phyloP scores from a whole-genome alignment of 2,888 invertebrate species.

The Hoplodrina blanda region DNA sequence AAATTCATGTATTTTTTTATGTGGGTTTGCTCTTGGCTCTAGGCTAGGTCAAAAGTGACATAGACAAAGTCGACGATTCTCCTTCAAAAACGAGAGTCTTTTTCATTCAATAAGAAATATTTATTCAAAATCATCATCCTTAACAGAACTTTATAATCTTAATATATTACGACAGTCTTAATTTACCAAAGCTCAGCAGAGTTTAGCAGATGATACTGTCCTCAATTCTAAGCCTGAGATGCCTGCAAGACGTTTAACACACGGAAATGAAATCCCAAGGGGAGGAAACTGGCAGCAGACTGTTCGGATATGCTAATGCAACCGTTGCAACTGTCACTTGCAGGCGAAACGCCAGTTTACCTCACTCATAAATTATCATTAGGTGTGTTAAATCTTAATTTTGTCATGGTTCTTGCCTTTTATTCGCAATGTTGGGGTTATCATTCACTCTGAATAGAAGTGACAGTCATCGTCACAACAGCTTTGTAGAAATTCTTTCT shows the following conservation, averaged over 20 bases:
- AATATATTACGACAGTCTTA: not conserved
- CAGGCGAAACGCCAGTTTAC: constrained; percentile 28
- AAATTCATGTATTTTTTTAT: not conserved
- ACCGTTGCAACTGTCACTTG: constrained; percentile 49
- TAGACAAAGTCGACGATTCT: too few species aligned
- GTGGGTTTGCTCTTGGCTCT: too few species aligned
- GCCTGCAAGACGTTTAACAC: constrained; percentile 49
- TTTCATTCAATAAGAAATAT: too few species aligned
- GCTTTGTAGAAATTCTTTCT: too few species aligned
- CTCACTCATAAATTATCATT: constrained; percentile 30
- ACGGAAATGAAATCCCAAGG: constrained; percentile 51
- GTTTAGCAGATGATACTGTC: constrained; percentile 23
- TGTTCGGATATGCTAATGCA: constrained; percentile 47
- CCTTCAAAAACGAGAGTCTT: too few species aligned
- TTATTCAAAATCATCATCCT: not conserved
- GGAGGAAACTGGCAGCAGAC: constrained; percentile 44
- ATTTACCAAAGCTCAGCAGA: constrained; percentile 7
- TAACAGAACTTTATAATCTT: not conserved
- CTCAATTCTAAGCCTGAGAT: constrained; percentile 42
- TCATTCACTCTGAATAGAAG: too few species aligned
- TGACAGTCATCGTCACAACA: too few species aligned
- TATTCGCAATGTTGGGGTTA: too few species aligned
- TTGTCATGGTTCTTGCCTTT: not conserved
- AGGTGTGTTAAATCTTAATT: constrained; percentile 23
- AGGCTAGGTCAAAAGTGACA: too few species aligned